phyloP scores from a whole-genome alignment of 2,888 invertebrate genomes.

The Empis livida region DNA sequence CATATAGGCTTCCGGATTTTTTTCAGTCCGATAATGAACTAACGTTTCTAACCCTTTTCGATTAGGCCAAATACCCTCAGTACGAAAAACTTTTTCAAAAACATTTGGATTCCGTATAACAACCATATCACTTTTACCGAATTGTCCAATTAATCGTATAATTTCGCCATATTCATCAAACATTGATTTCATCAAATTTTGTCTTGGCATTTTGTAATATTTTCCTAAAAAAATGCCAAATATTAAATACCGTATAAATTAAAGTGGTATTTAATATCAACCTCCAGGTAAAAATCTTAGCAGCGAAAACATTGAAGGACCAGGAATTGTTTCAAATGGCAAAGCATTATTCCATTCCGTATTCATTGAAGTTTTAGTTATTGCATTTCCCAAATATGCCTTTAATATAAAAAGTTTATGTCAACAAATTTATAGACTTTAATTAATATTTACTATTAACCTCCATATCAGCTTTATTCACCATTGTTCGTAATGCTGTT shows the following conservation, averaged over 20 bases:
- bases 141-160: slow-evolving; percentile 30
- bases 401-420: no score
- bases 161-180: slow-evolving; percentile 29
- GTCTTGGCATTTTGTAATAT: neutral
- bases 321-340: slow-evolving; percentile 22
- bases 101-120: slow-evolving; percentile 39
- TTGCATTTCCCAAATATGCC: no score
- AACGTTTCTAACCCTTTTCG: slow-evolving; percentile 32
- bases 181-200: no score
- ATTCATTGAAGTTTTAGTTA: no score
- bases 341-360: slow-evolving; percentile 16
- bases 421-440: no score
- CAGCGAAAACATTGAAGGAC: slow-evolving; percentile 20
- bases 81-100: slow-evolving; percentile 36
- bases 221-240: neutral
- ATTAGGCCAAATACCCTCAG: slow-evolving; percentile 37
- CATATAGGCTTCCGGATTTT: slow-evolving; percentile 18
- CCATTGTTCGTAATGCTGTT: no score
- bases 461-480: no score
- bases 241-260: neutral
- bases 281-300: slow-evolving; percentile 22
- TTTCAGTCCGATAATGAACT: slow-evolving; percentile 27
- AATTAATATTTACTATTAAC: no score
- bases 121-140: slow-evolving; percentile 27
- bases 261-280: neutral